Evolutionary conservation across 2,888 invertebrate species (phyloP), one percentile per base, ranked within the genome.

Genomic region (Sericinus montela): DNA sequence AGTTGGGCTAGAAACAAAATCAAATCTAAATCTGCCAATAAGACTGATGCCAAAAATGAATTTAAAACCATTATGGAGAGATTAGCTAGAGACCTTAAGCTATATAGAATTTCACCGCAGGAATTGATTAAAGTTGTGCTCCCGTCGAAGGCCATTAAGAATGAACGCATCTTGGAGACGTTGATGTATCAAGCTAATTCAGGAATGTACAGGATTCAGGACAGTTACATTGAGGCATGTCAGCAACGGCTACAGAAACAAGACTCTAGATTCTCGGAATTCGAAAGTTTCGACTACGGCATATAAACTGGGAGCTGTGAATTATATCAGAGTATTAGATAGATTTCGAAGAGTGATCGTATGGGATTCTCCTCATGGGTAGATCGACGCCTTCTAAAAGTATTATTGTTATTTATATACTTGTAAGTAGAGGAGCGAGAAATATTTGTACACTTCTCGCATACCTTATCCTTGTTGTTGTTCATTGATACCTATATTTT

Each of bases 61-160:
- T 97, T 96, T 82, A 95, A 95, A 80, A 95, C 95, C 81, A 96
- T 95, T 63, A 97, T 97, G 97, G 97, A 97, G 73, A 91, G 97
- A 64, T 88, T 97, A 67, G 94, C 96, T 45, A 91, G 95, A 66
- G 97, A 97, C 73, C 90, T 97, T 54, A 97, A 97, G 80, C 87
- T 97, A 53, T 94, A 97, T 70, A 93, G 96, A 73, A 97, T 97
- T 75, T 94, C 97, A 58, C 97, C 97, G 11, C 96, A 97, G 76
- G 97, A 97, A 83, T 91, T 97, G 63, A 95, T 97, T 57, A 96
- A 96, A 89, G 96, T 97, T 69, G 97, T 97, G 53, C 89, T 97
- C 64, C 97, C 97, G 40, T 95, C 97, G 53, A 97, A 97, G 77
- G 96, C 97, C 39, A 96, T 97, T 65, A 96, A 95, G 76, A 97